A percentile compares a stretch with the other conserved stretches of the same genome.
Conservation (phyloP, 2,113 vertebrate species). For the Peromyscus maniculatus region DNA sequence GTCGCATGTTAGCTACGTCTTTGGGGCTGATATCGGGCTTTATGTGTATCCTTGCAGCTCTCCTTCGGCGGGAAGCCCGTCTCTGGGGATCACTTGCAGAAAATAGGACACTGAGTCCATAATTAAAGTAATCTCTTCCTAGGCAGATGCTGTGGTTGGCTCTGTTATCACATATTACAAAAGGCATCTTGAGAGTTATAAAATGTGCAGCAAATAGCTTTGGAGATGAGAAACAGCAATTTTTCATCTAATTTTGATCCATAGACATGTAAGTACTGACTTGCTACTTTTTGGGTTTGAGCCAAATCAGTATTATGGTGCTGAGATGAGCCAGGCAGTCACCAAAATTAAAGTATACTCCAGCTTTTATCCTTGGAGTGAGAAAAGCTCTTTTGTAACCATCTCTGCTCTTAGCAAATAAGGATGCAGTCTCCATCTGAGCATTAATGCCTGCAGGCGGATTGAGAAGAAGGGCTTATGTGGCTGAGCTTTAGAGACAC, state of each 20-base stretch:
- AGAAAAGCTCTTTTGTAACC: slow-evolving; percentile 87
- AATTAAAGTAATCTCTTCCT: slow-evolving; percentile 93
- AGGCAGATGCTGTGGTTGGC: slow-evolving; percentile 92
- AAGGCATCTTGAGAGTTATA: slow-evolving; percentile 91
- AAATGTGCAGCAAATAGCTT: slow-evolving; percentile 91
- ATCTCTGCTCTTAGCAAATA: slow-evolving; percentile 89
- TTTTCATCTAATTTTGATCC: slow-evolving; percentile 93
- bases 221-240: slow-evolving; percentile 90
- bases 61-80: slow-evolving; percentile 85
- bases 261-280: slow-evolving; percentile 88
- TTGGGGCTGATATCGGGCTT: slow-evolving; percentile 83
- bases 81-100: slow-evolving; percentile 90
- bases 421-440: slow-evolving; percentile 84
- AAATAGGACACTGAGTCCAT: slow-evolving; percentile 92
- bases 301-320: slow-evolving; percentile 88
- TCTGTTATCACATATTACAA: slow-evolving; percentile 91
- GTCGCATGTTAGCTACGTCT: slow-evolving; percentile 81
- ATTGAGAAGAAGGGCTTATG: slow-evolving; percentile 87
- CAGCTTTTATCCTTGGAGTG: slow-evolving; percentile 88
- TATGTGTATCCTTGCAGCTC: slow-evolving; percentile 87
- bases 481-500: slow-evolving; percentile 84
- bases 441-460: slow-evolving; percentile 86
- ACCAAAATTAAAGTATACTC: slow-evolving; percentile 90
- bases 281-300: slow-evolving; percentile 86
- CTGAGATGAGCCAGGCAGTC: slow-evolving; percentile 87